Conservation (phyloP, 2,113 vertebrate genomes). For the Coregonus clupeaformis region DNA sequence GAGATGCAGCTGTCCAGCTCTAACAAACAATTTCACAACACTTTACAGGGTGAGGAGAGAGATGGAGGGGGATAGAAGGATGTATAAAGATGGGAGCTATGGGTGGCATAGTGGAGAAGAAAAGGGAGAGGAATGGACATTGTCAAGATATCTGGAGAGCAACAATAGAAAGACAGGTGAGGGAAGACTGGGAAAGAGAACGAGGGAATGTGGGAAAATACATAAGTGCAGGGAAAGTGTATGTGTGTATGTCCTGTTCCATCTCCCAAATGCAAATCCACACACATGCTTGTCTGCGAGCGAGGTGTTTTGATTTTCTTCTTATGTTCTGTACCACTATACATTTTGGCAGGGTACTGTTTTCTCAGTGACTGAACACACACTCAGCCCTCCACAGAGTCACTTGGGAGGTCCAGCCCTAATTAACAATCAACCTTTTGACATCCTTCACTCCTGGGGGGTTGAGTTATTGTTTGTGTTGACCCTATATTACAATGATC, state of each 20-base stretch:
- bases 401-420: slow-evolving; percentile 67
- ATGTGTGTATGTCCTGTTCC: too few relatives aligned
- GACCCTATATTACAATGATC: too few relatives aligned
- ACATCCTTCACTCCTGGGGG: slow-evolving; percentile 39
- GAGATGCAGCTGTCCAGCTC: slow-evolving; percentile 42
- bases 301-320: slow-evolving; percentile 36
- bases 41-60: neutral
- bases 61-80: neutral
- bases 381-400: slow-evolving; percentile 64
- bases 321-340: neutral
- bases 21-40: slow-evolving; percentile 36
- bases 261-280: too few relatives aligned
- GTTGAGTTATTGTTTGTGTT: neutral
- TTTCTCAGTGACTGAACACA: slow-evolving; percentile 3
- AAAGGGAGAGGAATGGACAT: too few relatives aligned
- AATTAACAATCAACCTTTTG: slow-evolving; percentile 63
- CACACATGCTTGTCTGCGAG: slow-evolving; percentile 9
- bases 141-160: too few relatives aligned
- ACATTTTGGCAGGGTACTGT: neutral
- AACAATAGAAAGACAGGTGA: neutral
- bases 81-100: too few relatives aligned
- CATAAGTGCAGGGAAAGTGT: too few relatives aligned
- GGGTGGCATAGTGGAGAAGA: too few relatives aligned
- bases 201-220: too few relatives aligned
- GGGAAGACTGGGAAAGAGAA: neutral